Percentiles rank a stretch among this genome's conserved stretches.
phyloP scores from a whole-genome alignment of 2,113 vertebrate genomes.

The Pao palembangensis region DNA sequence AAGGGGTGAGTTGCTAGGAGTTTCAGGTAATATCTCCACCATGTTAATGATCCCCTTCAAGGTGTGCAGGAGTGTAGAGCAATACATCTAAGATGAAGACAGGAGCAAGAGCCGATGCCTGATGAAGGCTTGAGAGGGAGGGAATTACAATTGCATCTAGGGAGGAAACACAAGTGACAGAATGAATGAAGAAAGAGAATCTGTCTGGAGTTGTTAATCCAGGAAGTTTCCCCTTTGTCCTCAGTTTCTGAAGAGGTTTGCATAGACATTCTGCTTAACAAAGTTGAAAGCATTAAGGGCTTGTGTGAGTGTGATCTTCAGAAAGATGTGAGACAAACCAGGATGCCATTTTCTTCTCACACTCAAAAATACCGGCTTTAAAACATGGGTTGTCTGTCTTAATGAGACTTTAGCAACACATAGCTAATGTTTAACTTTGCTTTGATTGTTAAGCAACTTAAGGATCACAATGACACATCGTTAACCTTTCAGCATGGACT shows the following conservation, averaged over 20 bases:
- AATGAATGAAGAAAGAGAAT: slow-evolving; percentile 5
- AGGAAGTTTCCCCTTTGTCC: slow-evolving; percentile 13
- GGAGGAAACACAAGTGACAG: slow-evolving; percentile 32
- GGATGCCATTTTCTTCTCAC: too few relatives aligned
- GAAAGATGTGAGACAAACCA: too few relatives aligned
- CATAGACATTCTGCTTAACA: too few relatives aligned
- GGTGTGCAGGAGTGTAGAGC: slow-evolving; percentile 33
- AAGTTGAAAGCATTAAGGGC: too few relatives aligned
- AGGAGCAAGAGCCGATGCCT: slow-evolving; percentile 35
- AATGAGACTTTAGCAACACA: too few relatives aligned
- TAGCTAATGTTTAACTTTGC: too few relatives aligned
- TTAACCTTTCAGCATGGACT: not conserved
- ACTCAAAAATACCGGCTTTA: too few relatives aligned
- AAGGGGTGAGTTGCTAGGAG: slow-evolving; percentile 4
- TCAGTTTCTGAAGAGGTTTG: too few relatives aligned
- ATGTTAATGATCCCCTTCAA: slow-evolving; percentile 58
- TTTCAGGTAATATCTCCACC: slow-evolving; percentile 30
- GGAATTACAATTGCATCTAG: slow-evolving; percentile 31
- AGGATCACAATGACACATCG: slow-evolving; percentile 6
- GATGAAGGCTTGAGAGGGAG: slow-evolving; percentile 42
- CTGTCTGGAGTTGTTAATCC: slow-evolving; percentile 13
- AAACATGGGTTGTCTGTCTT: too few relatives aligned
- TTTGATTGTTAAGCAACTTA: slow-evolving; percentile 1
- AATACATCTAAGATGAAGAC: slow-evolving; percentile 58
- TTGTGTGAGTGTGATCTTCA: too few relatives aligned